A percentile compares a stretch with the other conserved stretches of the same genome.
These are phyloP conservation scores for Drosophila neocordata DNA, from an alignment of 1,140 invertebrate genomes.

Conservation along the genomic window DNA sequence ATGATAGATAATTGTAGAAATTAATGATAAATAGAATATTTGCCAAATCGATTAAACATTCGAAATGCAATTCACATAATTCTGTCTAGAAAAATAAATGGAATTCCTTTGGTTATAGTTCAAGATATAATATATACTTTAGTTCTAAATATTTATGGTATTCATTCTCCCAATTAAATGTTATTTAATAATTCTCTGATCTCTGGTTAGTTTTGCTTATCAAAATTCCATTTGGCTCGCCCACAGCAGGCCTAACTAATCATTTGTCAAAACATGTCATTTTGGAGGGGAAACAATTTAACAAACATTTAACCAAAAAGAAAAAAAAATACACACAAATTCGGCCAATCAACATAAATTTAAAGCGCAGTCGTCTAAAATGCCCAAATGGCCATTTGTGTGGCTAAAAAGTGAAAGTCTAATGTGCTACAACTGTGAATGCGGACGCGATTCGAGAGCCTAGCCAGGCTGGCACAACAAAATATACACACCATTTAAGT, in stretches of 20 bases:
- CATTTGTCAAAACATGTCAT: conserved; percentile 78
- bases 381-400: conserved; percentile 73
- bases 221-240: conserved; percentile 19
- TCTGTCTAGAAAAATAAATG: no score
- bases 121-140: no score
- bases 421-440: conserved; percentile 57
- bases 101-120: no score
- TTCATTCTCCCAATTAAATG: not conserved
- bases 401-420: conserved; percentile 74
- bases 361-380: conserved; percentile 66
- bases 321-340: conserved; percentile 34
- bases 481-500: conserved; percentile 30
- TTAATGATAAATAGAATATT: no score
- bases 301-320: conserved; percentile 60
- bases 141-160: no score
- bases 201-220: not conserved
- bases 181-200: not conserved
- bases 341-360: conserved; percentile 78
- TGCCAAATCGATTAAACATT: no score
- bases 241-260: conserved; percentile 47
- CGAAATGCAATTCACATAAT: no score
- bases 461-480: conserved; percentile 29
- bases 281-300: conserved; percentile 74
- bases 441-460: conserved; percentile 19
- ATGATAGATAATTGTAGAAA: no score